Conservation (phyloP, 1,140 invertebrate species). For the Metaphire vulgaris region DNA sequence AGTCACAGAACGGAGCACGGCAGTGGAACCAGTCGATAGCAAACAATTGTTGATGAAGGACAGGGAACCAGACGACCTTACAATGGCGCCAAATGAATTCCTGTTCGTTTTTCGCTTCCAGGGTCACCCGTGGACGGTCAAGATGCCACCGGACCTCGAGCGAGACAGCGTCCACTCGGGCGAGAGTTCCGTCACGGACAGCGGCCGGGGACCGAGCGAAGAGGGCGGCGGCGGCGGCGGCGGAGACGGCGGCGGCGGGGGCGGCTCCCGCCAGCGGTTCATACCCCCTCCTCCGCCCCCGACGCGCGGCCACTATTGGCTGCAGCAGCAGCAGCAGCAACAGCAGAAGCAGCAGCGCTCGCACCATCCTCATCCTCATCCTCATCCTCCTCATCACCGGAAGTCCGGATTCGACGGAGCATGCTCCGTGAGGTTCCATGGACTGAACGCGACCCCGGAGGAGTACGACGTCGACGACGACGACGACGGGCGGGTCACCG, state of each 20-base stretch:
- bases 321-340: background rate
- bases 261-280: background rate
- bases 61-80: too few species aligned
- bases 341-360: background rate
- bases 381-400: too few species aligned
- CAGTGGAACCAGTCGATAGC: too few species aligned
- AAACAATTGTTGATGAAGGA: too few species aligned
- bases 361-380: too few species aligned
- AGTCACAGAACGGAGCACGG: too few species aligned
- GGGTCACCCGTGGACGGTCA: background rate
- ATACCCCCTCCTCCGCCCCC: background rate
- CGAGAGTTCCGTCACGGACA: conserved; percentile 22
- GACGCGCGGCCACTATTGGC: background rate
- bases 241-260: conserved; percentile 21
- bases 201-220: conserved; percentile 25
- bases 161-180: background rate
- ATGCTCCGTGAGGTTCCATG: background rate
- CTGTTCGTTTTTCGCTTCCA: background rate
- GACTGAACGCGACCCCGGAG: background rate
- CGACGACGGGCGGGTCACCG: background rate
- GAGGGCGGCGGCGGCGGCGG: conserved; percentile 14
- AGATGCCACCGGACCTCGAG: background rate
- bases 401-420: background rate
- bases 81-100: too few species aligned
- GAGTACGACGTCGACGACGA: background rate